Percentiles rank a stretch among this genome's conserved stretches.
Evolutionary conservation across 2,888 invertebrate genomes (phyloP).

Genomic region (Diaprepes abbreviatus): DNA sequence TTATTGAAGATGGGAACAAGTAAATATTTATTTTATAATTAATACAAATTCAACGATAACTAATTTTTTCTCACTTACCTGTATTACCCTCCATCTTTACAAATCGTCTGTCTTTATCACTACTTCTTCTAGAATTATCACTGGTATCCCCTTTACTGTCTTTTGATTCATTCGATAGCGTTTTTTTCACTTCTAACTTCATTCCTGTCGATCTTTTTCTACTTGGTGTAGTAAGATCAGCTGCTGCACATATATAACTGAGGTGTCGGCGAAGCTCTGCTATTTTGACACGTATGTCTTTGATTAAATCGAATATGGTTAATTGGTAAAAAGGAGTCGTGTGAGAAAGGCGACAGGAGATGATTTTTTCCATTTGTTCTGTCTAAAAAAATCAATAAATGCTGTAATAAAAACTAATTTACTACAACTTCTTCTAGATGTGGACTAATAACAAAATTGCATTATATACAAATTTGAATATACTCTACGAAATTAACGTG

Average conservation of each 20-base stretch:
- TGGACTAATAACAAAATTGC: no score
- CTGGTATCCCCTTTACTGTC: constrained; percentile 45
- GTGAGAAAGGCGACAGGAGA: constrained; percentile 25
- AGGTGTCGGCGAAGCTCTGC: constrained; percentile 66
- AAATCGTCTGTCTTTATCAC: constrained; percentile 51
- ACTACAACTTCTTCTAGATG: not conserved
- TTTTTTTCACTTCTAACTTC: constrained; percentile 57
- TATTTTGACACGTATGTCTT: constrained; percentile 62
- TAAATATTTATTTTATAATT: no score
- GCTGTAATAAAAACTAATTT: no score
- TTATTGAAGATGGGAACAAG: no score
- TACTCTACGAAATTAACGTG: no score
- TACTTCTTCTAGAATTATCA: constrained; percentile 50
- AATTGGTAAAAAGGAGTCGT: not conserved
- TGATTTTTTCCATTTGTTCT: constrained; percentile 51
- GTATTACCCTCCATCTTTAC: constrained; percentile 47
- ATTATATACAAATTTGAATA: no score
- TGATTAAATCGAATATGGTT: constrained; percentile 51
- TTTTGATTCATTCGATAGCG: constrained; percentile 52
- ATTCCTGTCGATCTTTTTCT: constrained; percentile 16
- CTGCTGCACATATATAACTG: constrained; percentile 64
- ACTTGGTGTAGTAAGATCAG: constrained; percentile 23
- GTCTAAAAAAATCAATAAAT: constrained; percentile 55
- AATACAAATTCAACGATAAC: no score
- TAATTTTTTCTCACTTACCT: constrained; percentile 5